Base-by-base conservation (phyloP, 2,888 invertebrate genomes). In the Epinotia ramella region DNA sequence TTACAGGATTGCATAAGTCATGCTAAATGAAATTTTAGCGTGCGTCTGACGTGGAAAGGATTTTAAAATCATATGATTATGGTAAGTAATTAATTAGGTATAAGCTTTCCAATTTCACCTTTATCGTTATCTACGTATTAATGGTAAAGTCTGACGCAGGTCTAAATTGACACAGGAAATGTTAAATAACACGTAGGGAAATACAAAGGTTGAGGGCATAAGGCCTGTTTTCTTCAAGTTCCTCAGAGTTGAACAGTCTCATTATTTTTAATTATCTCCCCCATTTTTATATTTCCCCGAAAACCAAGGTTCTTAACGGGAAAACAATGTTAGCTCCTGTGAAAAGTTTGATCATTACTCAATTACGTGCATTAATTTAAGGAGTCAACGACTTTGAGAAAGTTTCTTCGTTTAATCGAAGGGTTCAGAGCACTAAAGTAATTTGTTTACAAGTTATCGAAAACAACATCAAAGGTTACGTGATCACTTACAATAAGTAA, bases 141-240 rank as follows among this genome's bases (percentile, higher is more conserved):
- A 75, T 76, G 71, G 20, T 63, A 76, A 76, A 63, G 60, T 40
- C 59, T 75, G 76, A 76, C 76, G 76, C 62, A 76, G 28, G 67
- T 24, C 63, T 13, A 72, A 72, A 67, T 72, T 67, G 16, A 67
- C 49, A 75, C 76, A 76, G 76, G 76, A 76, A 76, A 67, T 72
- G 62, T 56, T 63, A 44, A 71, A 70, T 74, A 49, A 20, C 40
- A 70, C 60, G 75, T 66, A 71, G 49, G 60, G 49, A 69, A 64
- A 40, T 64, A 40, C 11, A 62, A 69, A 66, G 60, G 70, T 66
- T 74, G 69, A 68, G 70, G 24, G 44, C 40, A 63, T 44, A 33
- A 13, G 24, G 24, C 33, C 18, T 7, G 20, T 59, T 65, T 63
- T 75, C 44, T 53, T 33, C 20, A 24, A 59, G 49, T 69, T 69